Evolutionary conservation across 2,888 invertebrate species (phyloP).

Genomic region (Therioaphis trifolii): DNA sequence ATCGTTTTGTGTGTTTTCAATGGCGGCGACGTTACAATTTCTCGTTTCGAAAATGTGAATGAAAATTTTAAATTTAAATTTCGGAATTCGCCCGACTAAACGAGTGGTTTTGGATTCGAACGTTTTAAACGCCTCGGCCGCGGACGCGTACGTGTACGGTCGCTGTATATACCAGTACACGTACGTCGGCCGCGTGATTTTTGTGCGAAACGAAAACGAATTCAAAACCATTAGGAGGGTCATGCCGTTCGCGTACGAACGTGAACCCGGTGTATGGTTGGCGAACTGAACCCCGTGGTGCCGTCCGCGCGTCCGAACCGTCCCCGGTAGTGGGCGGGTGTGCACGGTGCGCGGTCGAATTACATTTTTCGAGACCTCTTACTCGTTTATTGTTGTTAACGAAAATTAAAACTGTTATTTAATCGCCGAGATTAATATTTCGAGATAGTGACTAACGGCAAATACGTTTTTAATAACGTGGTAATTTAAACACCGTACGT

Average conservation of each 20-base stretch:
- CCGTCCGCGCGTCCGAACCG: background rate
- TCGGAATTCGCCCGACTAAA: background rate
- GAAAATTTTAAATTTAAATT: conserved; percentile 1
- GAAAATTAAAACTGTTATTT: conserved; percentile 45
- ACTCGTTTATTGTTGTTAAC: conserved; percentile 49
- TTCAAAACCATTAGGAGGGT: conserved; percentile 20
- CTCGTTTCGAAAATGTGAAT: conserved; percentile 6
- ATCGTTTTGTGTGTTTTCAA: background rate
- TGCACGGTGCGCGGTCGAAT: background rate
- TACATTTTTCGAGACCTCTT: background rate
- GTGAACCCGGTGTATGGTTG: background rate
- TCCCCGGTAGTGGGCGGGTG: background rate
- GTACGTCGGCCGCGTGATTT: background rate
- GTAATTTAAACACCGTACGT: conserved; percentile 41
- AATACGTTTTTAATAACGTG: conserved; percentile 60
- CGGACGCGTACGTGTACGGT: too few relatives aligned
- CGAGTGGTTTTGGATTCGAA: conserved; percentile 1
- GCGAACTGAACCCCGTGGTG: background rate
- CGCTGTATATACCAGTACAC: background rate
- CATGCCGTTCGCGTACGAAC: conserved; percentile 37
- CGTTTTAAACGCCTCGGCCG: background rate
- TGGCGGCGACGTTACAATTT: background rate
- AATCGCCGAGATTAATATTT: conserved; percentile 51
- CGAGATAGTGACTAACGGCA: conserved; percentile 35
- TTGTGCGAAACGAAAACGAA: background rate